phyloP scores from a whole-genome alignment of 2,113 vertebrate species.

The Sphaerodactylus townsendi region DNA sequence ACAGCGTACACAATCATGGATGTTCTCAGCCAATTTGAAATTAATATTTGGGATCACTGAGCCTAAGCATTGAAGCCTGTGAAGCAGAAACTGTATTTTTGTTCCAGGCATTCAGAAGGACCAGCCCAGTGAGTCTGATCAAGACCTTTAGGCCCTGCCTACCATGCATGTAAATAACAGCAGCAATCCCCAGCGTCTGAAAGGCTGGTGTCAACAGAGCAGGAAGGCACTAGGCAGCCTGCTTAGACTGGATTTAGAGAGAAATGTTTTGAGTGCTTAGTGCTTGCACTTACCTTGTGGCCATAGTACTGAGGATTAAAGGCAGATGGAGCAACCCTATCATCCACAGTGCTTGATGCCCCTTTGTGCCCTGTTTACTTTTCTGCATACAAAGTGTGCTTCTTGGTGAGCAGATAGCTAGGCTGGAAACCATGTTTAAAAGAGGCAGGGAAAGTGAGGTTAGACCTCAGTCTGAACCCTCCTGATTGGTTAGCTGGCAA shows the following conservation, averaged over 20 bases:
- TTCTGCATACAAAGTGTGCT: neutral
- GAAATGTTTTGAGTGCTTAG: neutral
- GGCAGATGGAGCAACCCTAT: neutral
- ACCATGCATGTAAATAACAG: constrained; percentile 1
- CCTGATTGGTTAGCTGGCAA: too few relatives aligned
- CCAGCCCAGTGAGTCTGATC: neutral
- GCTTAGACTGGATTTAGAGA: neutral
- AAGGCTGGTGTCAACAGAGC: neutral
- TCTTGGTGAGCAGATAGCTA: too few relatives aligned
- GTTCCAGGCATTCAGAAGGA: neutral
- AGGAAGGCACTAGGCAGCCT: neutral
- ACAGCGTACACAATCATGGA: constrained; percentile 40
- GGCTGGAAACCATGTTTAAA: neutral
- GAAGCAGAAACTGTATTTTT: constrained; percentile 15
- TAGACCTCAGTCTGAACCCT: neutral
- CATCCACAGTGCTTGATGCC: neutral
- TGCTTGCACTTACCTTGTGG: neutral
- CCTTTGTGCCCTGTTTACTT: neutral
- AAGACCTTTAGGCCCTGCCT: neutral
- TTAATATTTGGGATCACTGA: constrained; percentile 32
- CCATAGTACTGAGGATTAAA: neutral
- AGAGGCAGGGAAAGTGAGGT: neutral
- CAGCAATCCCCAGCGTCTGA: neutral
- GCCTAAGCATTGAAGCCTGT: neutral
- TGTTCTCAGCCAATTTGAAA: constrained; percentile 46